phyloP scores from a whole-genome alignment of 2,113 vertebrate species.

The Platysternon megacephalum region DNA sequence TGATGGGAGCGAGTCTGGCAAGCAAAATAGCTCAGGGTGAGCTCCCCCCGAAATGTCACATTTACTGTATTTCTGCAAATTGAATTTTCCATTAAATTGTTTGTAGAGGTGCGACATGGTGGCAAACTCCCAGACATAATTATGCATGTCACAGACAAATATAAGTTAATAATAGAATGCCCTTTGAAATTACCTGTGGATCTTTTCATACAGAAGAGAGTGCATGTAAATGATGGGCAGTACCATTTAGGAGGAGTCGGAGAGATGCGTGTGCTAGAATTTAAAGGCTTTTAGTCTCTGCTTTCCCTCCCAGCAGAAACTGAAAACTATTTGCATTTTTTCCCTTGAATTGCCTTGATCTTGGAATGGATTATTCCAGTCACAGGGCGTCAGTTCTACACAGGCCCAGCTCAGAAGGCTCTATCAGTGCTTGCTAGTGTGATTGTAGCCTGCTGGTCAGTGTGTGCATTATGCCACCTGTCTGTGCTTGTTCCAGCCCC shows the following conservation, averaged over 20 bases:
- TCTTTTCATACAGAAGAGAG: not conserved
- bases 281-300: not conserved
- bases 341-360: not conserved
- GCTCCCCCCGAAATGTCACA: not conserved
- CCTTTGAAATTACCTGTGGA: not conserved
- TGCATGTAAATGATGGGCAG: not conserved
- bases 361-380: not conserved
- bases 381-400: not conserved
- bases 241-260: not conserved
- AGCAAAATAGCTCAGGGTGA: not conserved
- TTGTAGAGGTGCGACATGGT: not conserved
- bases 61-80: not conserved
- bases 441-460: not conserved
- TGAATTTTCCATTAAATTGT: not conserved
- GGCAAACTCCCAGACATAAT: not conserved
- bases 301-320: not conserved
- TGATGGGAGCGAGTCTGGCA: not conserved
- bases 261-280: not conserved
- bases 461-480: too few species aligned
- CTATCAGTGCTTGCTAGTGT: not conserved
- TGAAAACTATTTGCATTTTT: not conserved
- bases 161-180: not conserved
- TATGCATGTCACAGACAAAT: not conserved
- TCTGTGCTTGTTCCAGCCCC: not conserved
- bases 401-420: accelerated